Conservation (phyloP, 2,113 vertebrate genomes). For the Reinhardtius hippoglossoides region DNA sequence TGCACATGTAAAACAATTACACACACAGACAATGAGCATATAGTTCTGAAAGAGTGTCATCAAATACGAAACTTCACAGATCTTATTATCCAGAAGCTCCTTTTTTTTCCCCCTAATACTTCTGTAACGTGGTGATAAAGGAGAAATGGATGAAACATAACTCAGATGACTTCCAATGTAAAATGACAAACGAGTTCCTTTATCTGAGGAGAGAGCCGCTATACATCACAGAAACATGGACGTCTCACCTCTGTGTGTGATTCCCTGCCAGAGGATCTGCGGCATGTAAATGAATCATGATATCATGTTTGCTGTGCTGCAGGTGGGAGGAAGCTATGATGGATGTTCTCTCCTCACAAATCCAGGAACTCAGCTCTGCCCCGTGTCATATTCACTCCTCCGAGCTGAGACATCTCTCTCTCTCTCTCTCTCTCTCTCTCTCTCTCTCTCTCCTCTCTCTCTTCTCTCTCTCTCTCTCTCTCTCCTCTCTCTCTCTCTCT, state of each 20-base stretch:
- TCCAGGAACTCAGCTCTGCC: constrained; percentile 33
- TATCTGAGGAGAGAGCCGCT: neutral
- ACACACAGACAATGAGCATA: too few species aligned
- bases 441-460: too few species aligned
- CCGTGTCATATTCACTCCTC: constrained; percentile 29
- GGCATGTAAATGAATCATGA: constrained; percentile 36
- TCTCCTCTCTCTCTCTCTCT: too few species aligned
- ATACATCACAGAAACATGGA: neutral
- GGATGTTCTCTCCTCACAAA: constrained; percentile 34
- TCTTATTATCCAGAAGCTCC: neutral
- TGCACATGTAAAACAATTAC: too few species aligned
- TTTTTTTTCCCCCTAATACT: neutral
- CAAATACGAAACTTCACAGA: too few species aligned
- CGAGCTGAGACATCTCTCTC: neutral
- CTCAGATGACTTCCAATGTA: neutral
- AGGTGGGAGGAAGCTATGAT: constrained; percentile 52
- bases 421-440: neutral
- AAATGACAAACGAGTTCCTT: neutral
- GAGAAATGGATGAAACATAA: neutral
- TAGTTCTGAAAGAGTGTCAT: too few species aligned
- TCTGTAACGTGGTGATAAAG: neutral
- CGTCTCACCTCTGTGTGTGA: neutral
- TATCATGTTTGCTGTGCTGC: constrained; percentile 27
- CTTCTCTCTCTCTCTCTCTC: neutral
- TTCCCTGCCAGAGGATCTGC: neutral